Base-by-base conservation (phyloP, 2,113 vertebrate genomes). In the Larimichthys polyactis region DNA sequence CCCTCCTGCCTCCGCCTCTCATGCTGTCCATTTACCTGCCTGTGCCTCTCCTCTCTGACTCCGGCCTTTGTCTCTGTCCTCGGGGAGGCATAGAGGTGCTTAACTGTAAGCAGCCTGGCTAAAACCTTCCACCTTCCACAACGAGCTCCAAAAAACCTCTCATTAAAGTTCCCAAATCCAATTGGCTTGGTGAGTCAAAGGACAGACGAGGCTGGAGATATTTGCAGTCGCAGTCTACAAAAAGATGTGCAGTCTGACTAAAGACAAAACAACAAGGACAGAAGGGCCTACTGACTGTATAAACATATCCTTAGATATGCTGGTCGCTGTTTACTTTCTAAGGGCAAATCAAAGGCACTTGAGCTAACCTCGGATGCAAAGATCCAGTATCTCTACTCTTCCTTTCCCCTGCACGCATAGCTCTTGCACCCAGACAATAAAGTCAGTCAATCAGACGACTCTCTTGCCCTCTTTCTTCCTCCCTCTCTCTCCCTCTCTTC, bases 141-240 rank as follows among this genome's bases (percentile, higher is more conserved):
- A 78, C 79, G 70, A 75, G 73, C 83, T 87, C 75, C 64, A 70
- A 70, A 85, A 78, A 78, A 36, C 76, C 74, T 87, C 88, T 90
- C 81, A 88, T 93, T 91, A 90, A 88, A 91, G 65, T 88, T 78
- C 76, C 86, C 78, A 81, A 92, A 92, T 85, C 86, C 89, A 91
- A 90, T 82, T 84, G 89, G 84, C 83, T 87, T 75, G 57, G 80
- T 12, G 65, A 89, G 87, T 84, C 89, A 91, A 90, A 93, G 91
- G 90, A 83, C 86, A 88, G 87, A 78, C 58, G 36, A 82, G 48
- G 70, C 85, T 55, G 79, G 79, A 81, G 86, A 82, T 90, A 87
- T 90, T 91, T 90, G 78, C 79, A 87, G 17, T 59, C 62, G 69
- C 75, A 64, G 84, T 82, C 84, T 32, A 72, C 69, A 72, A 79